Percentiles rank a stretch among this genome's conserved stretches.
These are phyloP conservation scores for Oreochromis aureus DNA, from an alignment of 2,113 vertebrate species.

Conservation along the genomic window DNA sequence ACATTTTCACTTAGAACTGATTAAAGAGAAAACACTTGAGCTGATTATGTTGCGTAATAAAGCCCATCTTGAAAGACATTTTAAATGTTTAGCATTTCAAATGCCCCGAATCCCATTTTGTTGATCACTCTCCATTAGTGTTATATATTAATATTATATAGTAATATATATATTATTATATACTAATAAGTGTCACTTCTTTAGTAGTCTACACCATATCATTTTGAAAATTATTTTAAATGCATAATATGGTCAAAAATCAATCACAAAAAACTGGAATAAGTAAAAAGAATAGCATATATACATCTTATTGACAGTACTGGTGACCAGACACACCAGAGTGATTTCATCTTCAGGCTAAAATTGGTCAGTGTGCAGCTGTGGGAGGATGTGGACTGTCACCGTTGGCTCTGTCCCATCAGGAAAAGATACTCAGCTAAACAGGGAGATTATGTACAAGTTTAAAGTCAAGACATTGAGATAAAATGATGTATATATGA, in stretches of 20 bases:
- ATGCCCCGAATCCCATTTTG: rapidly evolving
- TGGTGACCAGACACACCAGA: slow-evolving; percentile 30
- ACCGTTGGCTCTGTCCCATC: neutral
- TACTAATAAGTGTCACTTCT: neutral
- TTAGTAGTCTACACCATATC: neutral
- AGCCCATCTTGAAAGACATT: neutral
- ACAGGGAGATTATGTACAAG: neutral
- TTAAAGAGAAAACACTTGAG: neutral
- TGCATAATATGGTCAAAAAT: neutral
- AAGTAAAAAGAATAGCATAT: neutral
- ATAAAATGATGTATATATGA: neutral
- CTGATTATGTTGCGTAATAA: neutral
- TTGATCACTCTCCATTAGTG: neutral
- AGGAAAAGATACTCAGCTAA: neutral
- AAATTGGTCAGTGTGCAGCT: neutral
- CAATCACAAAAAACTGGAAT: neutral
- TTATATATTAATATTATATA: neutral
- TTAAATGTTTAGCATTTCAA: neutral
- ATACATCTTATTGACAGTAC: neutral
- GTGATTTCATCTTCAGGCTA: neutral
- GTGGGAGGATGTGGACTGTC: neutral
- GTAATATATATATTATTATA: neutral
- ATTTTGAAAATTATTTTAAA: neutral
- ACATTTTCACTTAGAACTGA: neutral
- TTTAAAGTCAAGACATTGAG: neutral